phyloP scores from a whole-genome alignment of 2,113 vertebrate genomes.

The Sisor rabdophorus region DNA sequence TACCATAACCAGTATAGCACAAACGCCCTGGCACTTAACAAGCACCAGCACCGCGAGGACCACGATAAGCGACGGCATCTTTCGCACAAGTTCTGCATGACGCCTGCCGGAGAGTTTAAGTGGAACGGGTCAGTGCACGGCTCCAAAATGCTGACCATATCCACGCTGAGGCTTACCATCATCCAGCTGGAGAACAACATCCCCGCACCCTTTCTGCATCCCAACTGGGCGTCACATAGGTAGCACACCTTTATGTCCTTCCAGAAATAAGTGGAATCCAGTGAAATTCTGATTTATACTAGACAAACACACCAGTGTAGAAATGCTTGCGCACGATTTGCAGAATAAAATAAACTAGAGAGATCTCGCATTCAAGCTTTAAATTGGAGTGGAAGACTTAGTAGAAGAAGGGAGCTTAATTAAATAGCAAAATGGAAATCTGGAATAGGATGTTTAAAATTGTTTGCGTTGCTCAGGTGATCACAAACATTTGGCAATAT shows the following conservation, averaged over 20 bases:
- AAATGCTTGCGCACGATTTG: neutral
- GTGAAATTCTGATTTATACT: neutral
- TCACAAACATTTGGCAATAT: too few relatives aligned
- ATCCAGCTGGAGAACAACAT: constrained; percentile 94
- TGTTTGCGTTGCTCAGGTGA: too few relatives aligned
- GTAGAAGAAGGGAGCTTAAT: too few relatives aligned
- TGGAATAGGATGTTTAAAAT: too few relatives aligned
- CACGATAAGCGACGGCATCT: constrained; percentile 96
- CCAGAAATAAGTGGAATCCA: neutral
- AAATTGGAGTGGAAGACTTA: too few relatives aligned
- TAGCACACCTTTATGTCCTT: constrained; percentile 51
- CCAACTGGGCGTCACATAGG: constrained; percentile 99
- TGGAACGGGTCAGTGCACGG: constrained; percentile 97
- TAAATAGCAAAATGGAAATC: too few relatives aligned
- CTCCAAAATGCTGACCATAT: constrained; percentile 87
- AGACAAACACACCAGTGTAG: neutral
- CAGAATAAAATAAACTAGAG: too few relatives aligned
- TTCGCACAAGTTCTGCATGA: constrained; percentile 96
- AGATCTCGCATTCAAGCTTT: too few relatives aligned
- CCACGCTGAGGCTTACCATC: constrained; percentile 92
- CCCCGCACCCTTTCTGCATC: constrained; percentile 92
- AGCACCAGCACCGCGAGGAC: constrained; percentile 97
- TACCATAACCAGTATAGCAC: constrained; percentile 98
- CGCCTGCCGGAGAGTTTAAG: constrained; percentile 90
- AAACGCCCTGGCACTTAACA: constrained; percentile 93